Conservation (phyloP, 2,888 invertebrate genomes). For the Phlogophora meticulosa region DNA sequence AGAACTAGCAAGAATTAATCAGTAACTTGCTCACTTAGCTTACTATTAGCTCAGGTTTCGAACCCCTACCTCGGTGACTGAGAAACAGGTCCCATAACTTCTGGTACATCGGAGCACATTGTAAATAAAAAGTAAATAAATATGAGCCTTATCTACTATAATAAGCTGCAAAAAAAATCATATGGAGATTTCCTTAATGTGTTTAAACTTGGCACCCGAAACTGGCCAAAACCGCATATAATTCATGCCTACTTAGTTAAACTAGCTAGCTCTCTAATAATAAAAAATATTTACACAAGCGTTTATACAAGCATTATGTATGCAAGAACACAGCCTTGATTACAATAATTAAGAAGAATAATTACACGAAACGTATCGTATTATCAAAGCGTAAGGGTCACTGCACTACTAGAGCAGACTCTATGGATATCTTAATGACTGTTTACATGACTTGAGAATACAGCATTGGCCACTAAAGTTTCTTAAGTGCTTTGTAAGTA, state of each 20-base stretch:
- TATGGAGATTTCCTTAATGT: neutral
- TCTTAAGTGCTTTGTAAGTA: conserved; percentile 14
- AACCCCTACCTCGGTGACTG: neutral
- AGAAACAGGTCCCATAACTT: neutral
- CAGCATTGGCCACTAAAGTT: conserved; percentile 17
- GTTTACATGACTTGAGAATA: conserved; percentile 2
- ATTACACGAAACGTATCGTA: neutral
- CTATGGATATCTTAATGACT: conserved; percentile 2
- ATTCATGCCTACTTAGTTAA: neutral
- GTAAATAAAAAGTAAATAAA: conserved; percentile 7
- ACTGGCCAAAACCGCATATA: neutral
- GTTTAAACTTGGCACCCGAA: conserved; percentile 13
- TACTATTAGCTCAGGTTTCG: too few relatives aligned
- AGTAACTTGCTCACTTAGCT: too few relatives aligned
- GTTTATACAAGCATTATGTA: neutral
- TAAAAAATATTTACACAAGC: conserved; percentile 8
- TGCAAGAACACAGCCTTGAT: neutral
- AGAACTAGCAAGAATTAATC: neutral
- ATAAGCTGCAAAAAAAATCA: neutral
- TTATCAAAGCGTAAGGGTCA: neutral
- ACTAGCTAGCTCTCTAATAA: neutral
- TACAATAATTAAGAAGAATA: neutral
- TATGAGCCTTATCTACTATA: neutral
- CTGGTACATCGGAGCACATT: neutral
- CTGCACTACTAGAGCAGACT: neutral